These are phyloP conservation scores for Vanessa cardui DNA, from an alignment of 2,888 invertebrate species.

Conservation along the genomic window DNA sequence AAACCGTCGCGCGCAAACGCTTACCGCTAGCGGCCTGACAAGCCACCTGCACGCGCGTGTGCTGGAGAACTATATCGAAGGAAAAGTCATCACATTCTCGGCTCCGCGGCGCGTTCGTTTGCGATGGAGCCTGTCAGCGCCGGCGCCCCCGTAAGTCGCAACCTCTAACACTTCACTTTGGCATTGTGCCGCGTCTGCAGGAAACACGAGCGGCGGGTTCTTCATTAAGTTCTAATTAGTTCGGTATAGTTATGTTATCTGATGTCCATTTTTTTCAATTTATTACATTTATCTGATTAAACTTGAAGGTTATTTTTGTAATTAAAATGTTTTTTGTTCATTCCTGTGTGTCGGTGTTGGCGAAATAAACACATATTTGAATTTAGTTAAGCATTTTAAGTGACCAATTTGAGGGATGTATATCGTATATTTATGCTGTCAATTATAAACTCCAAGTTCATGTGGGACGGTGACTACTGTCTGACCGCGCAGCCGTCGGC, in stretches of 20 bases:
- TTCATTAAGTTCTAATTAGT: not conserved
- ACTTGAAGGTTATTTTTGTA: not conserved
- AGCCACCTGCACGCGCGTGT: not conserved
- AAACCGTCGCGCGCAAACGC: not conserved
- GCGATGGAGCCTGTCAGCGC: no score
- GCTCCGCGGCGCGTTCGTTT: no score
- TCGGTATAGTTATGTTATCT: not conserved
- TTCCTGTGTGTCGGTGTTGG: not conserved
- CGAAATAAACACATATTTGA: not conserved
- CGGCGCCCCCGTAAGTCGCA: no score
- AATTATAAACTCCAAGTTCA: no score
- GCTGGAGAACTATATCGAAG: not conserved
- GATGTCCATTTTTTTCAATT: slow-evolving; percentile 1
- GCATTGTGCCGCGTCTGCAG: no score
- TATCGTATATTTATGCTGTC: no score
- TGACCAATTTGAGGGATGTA: no score
- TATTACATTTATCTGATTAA: slow-evolving; percentile 6
- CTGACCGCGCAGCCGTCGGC: no score
- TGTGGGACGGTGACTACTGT: no score
- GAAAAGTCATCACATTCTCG: not conserved
- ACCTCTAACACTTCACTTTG: no score
- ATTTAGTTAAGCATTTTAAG: no score
- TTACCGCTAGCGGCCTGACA: no score
- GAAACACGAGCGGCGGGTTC: not conserved
- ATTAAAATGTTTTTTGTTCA: not conserved